Evolutionary conservation across 1,140 invertebrate genomes (phyloP), one percentile per base, ranked within the genome.

Genomic region (Dendroctonus valens): DNA sequence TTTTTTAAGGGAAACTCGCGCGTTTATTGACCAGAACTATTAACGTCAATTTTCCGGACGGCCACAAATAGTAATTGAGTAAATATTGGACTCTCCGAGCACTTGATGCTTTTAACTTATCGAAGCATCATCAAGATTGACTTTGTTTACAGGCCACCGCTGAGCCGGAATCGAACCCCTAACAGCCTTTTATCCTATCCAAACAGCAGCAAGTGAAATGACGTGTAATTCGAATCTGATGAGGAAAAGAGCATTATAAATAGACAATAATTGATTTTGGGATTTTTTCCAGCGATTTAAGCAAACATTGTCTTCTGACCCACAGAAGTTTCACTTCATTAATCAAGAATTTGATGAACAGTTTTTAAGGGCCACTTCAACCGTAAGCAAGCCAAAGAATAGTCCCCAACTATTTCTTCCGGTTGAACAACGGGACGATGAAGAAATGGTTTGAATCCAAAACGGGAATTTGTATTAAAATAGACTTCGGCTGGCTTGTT

Each of bases 161-260:
- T 67, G 59, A 55, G 59, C 50, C 52, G 62, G 68, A 69, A 65
- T 65, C 63, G 58, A 60, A 59, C 67, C 65, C 59, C 63, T 66
- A 69, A 66, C 60, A 62, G 44, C 68, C 68, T 69, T 69, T 69
- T 69, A 69, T 54, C 59, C 61, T 62, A 60, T 65, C 58, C 65
- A 69, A 69, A 69, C 68, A 69, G 51, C 26, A 54, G 26, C 62
- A 69, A 68, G 66, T 68, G 66, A 68, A 68, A 44, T 63, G 63
- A 69, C 41, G 68, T 62, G 68, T 69, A 69, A 69, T 65, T 42
- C 63, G 62, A 69, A 57, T 69, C 68, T 46, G 63, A 63, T 54
- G 59, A 50, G 39, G n/a, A 54, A 63, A 54, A 63, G 60, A 63
- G 51, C 60, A 63, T 42, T 54, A 63, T 63, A 63, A 61, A 61